These are phyloP conservation scores for Stenodera caucasica DNA, from an alignment of 2,888 invertebrate species.

Conservation along the genomic window DNA sequence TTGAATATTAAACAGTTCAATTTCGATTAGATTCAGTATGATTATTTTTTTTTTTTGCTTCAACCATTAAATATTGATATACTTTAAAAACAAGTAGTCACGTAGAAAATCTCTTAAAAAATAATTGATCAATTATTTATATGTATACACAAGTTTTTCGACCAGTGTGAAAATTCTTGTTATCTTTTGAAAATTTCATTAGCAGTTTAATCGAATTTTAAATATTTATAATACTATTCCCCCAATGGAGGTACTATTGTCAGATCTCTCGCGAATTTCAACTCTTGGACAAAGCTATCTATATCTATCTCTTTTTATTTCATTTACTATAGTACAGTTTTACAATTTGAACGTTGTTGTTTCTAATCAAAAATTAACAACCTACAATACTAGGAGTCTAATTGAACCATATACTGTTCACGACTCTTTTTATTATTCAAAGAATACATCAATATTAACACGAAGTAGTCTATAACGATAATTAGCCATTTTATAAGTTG, in stretches of 20 bases:
- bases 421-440: no score
- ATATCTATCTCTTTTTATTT: neutral
- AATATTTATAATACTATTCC: conserved; percentile 38
- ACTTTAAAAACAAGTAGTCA: conserved; percentile 9
- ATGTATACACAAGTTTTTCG: conserved; percentile 28
- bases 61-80: neutral
- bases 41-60: neutral
- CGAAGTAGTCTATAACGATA: no score
- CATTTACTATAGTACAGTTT: neutral
- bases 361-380: neutral
- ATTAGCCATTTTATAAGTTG: no score
- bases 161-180: conserved; percentile 29
- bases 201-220: conserved; percentile 45
- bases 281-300: conserved; percentile 19
- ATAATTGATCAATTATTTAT: conserved; percentile 20
- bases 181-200: conserved; percentile 40
- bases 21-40: neutral
- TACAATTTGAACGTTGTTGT: neutral
- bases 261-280: conserved; percentile 31
- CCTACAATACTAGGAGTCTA: neutral
- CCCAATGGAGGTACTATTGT: conserved; percentile 31
- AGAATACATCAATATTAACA: no score
- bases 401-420: neutral
- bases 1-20: neutral
- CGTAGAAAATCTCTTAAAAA: conserved; percentile 27